These are phyloP conservation scores for Pseudomyrmex dendroicus DNA, from an alignment of 1,140 invertebrate genomes.

Conservation along the genomic window DNA sequence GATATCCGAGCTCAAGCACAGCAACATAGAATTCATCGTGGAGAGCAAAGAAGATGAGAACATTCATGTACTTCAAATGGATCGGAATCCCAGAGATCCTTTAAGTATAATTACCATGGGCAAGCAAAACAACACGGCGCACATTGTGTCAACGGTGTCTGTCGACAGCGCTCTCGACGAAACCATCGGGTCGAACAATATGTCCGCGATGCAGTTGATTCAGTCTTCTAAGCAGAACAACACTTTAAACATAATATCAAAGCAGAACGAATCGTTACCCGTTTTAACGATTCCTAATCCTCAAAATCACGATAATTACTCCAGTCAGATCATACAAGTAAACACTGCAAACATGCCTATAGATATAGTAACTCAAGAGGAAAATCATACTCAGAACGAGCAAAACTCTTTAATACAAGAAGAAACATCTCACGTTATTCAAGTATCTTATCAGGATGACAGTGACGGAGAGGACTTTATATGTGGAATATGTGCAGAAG, in stretches of 20 bases:
- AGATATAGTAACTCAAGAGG: conserved; percentile 63
- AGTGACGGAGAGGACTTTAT: conserved; percentile 75
- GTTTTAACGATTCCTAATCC: conserved; percentile 79
- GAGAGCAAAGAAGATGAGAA: conserved; percentile 65
- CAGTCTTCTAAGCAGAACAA: conserved; percentile 69
- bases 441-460: conserved; percentile 66
- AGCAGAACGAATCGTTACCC: conserved; percentile 78
- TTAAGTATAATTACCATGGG: conserved; percentile 56
- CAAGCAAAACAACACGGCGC: conserved; percentile 49
- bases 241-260: conserved; percentile 79
- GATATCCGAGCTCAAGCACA: conserved; percentile 62
- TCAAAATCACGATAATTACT: conserved; percentile 76
- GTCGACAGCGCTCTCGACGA: conserved; percentile 52
- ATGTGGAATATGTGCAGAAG: conserved; percentile 82
- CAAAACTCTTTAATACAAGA: conserved; percentile 66
- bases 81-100: conserved; percentile 53
- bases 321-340: conserved; percentile 77
- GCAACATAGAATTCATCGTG: conserved; percentile 60
- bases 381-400: conserved; percentile 57
- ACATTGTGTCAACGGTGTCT: conserved; percentile 34
- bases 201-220: conserved; percentile 72
- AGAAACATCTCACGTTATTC: conserved; percentile 63
- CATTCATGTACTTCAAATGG: conserved; percentile 62
- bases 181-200: conserved; percentile 57
- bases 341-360: conserved; percentile 63